phyloP scores from a whole-genome alignment of 2,113 vertebrate species.

The Ancistrus triradiatus region DNA sequence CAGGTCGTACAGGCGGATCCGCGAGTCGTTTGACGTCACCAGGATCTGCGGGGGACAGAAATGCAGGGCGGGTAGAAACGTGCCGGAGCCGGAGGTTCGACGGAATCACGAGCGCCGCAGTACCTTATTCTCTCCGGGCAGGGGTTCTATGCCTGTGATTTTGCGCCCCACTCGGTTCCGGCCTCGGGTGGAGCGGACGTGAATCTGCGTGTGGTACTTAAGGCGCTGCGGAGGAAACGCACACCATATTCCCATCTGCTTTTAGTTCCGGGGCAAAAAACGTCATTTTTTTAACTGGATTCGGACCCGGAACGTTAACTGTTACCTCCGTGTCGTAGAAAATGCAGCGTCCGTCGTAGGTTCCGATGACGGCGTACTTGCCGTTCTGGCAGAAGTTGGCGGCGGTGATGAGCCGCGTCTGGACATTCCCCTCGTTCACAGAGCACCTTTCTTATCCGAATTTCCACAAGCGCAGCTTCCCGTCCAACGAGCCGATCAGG shows the following conservation, averaged over 20 bases:
- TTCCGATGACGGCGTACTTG: slow-evolving; percentile 95
- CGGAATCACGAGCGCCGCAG: no score
- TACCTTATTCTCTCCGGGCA: slow-evolving; percentile 98
- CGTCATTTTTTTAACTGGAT: no score
- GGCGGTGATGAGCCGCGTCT: slow-evolving; percentile 96
- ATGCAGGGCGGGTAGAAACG: background rate
- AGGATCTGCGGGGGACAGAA: slow-evolving; percentile 75
- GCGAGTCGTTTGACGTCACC: slow-evolving; percentile 96
- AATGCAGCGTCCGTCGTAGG: slow-evolving; percentile 95
- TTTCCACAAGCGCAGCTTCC: slow-evolving; percentile 98
- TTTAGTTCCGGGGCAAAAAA: no score
- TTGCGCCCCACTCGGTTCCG: slow-evolving; percentile 95
- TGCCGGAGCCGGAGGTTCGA: no score
- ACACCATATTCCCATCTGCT: no score
- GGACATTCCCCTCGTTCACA: slow-evolving; percentile 98
- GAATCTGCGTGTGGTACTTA: slow-evolving; percentile 98
- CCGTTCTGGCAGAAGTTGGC: slow-evolving; percentile 99
- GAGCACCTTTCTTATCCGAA: slow-evolving; percentile 97
- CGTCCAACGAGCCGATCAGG: slow-evolving; percentile 92
- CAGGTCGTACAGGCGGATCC: slow-evolving; percentile 92
- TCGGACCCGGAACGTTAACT: no score
- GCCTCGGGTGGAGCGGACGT: slow-evolving; percentile 93
- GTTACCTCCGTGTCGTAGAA: slow-evolving; percentile 99
- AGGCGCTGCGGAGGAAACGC: slow-evolving; percentile 74
- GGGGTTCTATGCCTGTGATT: slow-evolving; percentile 95